Evolutionary conservation across 2,113 vertebrate species (phyloP).

Genomic region (Anseranas semipalmata): DNA sequence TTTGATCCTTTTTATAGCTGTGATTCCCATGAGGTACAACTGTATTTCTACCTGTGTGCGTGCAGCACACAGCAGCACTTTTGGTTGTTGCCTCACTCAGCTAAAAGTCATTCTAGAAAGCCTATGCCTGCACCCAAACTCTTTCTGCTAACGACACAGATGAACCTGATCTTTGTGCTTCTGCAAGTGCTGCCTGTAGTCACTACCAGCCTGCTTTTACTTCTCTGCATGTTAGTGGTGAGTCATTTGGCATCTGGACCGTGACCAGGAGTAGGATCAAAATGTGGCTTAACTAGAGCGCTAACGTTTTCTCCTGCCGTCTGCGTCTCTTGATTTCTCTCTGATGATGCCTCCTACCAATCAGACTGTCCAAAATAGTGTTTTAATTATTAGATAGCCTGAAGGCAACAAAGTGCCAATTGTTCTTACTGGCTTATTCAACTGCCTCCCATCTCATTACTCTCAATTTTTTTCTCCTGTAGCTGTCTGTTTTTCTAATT

Average conservation of each 20-base stretch:
- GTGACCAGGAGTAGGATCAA: fast-evolving
- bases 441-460: constrained; percentile 59
- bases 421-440: constrained; percentile 53
- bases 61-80: not conserved
- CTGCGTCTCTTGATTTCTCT: not conserved
- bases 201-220: not conserved
- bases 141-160: not conserved
- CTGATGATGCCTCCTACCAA: constrained; percentile 15
- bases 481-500: constrained; percentile 56
- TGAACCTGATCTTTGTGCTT: not conserved
- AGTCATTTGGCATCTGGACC: not conserved
- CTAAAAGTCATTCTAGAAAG: not conserved
- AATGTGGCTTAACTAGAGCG: constrained; percentile 28
- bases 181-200: not conserved
- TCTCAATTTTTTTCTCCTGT: constrained; percentile 28
- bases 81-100: not conserved
- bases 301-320: not conserved
- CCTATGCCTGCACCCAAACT: not conserved
- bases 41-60: not conserved
- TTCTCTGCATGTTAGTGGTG: not conserved
- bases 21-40: not conserved
- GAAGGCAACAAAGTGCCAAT: constrained; percentile 47
- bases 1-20: not conserved
- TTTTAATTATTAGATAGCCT: constrained; percentile 59
- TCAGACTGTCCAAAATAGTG: constrained; percentile 33